Evolutionary conservation across 37 sponge, comb jelly and placozoan species (phyloP).

Genomic region (Agelas oroides): DNA sequence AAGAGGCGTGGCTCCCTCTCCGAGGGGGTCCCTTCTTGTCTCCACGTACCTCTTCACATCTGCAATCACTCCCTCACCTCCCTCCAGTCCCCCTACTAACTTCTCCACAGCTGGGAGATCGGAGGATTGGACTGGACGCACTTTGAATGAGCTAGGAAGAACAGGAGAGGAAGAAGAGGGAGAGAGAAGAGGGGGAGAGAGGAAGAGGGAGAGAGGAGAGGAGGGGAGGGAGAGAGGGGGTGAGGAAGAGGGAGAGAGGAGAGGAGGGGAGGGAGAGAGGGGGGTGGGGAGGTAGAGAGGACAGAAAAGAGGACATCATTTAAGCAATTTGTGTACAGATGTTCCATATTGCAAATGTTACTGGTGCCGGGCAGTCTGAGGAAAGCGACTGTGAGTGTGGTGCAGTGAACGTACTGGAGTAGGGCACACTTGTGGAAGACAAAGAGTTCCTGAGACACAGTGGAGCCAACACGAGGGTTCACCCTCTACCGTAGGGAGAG

Average conservation of each 20-base stretch:
- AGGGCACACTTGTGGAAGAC: slow-evolving; percentile 86
- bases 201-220: not conserved
- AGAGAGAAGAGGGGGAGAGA: no score
- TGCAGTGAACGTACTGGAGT: slow-evolving; percentile 38
- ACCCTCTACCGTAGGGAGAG: slow-evolving; percentile 51
- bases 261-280: no score
- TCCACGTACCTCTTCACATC: slow-evolving; percentile 71
- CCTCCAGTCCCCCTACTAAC: slow-evolving; percentile 24
- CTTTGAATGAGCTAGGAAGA: slow-evolving; percentile 53
- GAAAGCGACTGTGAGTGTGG: no score
- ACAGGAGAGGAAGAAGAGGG: slow-evolving; percentile 7
- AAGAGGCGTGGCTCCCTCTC: slow-evolving; percentile 80
- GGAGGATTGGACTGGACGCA: slow-evolving; percentile 16
- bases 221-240: not conserved
- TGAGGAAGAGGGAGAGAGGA: not conserved
- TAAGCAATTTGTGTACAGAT: not conserved
- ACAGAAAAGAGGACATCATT: not conserved
- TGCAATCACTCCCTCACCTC: slow-evolving; percentile 33
- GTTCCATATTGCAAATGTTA: no score
- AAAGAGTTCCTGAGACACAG: slow-evolving; percentile 87
- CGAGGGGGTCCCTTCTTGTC: slow-evolving; percentile 68
- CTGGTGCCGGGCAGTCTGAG: no score
- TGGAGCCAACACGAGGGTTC: slow-evolving; percentile 60
- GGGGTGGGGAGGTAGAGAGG: not conserved
- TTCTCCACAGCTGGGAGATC: slow-evolving; percentile 36